These are phyloP conservation scores for Malaclemys terrapin DNA, from an alignment of 2,113 vertebrate species.

Conservation along the genomic window DNA sequence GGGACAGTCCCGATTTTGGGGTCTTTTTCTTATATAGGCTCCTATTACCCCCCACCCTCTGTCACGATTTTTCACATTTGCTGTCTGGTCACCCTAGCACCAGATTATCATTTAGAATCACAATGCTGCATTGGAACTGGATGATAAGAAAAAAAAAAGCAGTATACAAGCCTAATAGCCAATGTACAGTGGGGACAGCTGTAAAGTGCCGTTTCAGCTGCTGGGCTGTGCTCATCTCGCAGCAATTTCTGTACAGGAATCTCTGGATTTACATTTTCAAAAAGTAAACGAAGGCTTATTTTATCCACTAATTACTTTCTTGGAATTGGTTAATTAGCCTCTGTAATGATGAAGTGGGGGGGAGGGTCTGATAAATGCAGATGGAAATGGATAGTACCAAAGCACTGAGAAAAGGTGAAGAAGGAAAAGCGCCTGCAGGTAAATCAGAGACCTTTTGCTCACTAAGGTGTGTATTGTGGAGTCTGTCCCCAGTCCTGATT, in stretches of 20 bases:
- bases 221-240: neutral
- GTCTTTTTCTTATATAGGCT: no score
- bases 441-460: neutral
- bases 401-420: neutral
- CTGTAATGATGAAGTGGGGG: neutral
- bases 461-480: neutral
- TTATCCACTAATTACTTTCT: neutral
- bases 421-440: neutral
- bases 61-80: no score
- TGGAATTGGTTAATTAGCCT: neutral
- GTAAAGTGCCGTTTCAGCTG: neutral
- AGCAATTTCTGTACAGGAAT: neutral
- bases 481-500: neutral
- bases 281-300: neutral
- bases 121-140: accelerated
- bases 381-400: neutral
- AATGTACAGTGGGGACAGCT: neutral
- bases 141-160: accelerated
- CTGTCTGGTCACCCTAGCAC: no score
- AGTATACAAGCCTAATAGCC: accelerated
- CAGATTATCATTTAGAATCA: accelerated
- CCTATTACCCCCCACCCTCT: no score
- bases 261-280: neutral
- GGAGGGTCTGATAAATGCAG: neutral
- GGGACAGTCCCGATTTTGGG: no score